phyloP scores from a whole-genome alignment of 2,113 vertebrate genomes.

The Channa argus region DNA sequence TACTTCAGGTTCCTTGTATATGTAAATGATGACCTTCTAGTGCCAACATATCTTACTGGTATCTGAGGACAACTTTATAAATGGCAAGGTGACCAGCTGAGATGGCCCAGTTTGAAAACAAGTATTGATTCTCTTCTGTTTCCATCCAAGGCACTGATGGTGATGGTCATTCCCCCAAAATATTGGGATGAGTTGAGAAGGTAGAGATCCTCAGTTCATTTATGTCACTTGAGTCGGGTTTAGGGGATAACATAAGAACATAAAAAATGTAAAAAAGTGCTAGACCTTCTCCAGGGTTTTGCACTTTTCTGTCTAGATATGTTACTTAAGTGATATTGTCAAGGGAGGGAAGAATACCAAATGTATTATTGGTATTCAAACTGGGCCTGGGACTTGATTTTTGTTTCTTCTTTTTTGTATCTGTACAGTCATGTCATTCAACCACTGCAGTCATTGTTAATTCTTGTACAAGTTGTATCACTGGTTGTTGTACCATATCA shows the following conservation, averaged over 20 bases:
- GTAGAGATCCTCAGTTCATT: conserved; percentile 37
- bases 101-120: conserved; percentile 64
- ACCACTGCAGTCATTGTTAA: conserved; percentile 87
- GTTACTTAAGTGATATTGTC: conserved; percentile 24
- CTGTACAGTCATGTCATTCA: conserved; percentile 83
- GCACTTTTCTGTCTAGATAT: conserved; percentile 32
- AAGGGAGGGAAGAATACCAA: conserved; percentile 37
- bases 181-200: conserved; percentile 13
- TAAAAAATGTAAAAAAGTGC: neutral
- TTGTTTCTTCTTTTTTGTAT: conserved; percentile 69
- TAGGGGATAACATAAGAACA: conserved; percentile 21
- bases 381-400: conserved; percentile 63
- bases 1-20: conserved; percentile 80
- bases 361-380: conserved; percentile 65
- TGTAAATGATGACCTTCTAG: conserved; percentile 79
- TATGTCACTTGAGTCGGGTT: conserved; percentile 37
- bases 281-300: conserved; percentile 28
- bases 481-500: conserved; percentile 86
- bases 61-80: conserved; percentile 77
- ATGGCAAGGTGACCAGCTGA: conserved; percentile 71
- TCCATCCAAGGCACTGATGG: conserved; percentile 35
- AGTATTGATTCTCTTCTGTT: conserved; percentile 54
- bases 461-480: conserved; percentile 86
- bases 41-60: conserved; percentile 81
- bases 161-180: conserved; percentile 5